Percentiles rank a stretch among this genome's conserved stretches.
phyloP scores from a whole-genome alignment of 2,113 vertebrate genomes.

The Pipra filicauda region DNA sequence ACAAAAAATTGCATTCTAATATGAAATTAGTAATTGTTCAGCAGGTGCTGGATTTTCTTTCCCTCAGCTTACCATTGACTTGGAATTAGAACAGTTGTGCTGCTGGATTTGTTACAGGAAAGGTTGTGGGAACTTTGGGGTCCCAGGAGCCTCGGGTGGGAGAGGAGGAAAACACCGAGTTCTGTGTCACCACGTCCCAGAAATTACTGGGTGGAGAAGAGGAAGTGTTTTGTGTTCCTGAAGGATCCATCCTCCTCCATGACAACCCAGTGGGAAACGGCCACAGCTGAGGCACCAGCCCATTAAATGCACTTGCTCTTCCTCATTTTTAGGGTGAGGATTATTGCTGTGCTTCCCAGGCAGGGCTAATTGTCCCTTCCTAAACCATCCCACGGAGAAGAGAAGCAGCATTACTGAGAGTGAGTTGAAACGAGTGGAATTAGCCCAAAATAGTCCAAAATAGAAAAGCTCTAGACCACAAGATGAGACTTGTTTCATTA shows the following conservation, averaged over 20 bases:
- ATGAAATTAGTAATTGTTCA: background rate
- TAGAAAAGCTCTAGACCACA: conserved; percentile 48
- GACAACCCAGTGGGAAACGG: background rate
- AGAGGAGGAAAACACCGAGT: background rate
- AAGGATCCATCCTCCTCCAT: background rate
- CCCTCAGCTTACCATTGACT: background rate
- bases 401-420: background rate
- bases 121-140: rapidly evolving
- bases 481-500: conserved; percentile 55
- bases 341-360: background rate
- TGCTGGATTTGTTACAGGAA: background rate
- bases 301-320: background rate
- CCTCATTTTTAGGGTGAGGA: background rate
- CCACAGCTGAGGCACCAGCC: background rate
- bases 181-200: background rate
- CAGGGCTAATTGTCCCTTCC: background rate
- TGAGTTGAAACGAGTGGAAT: conserved; percentile 19
- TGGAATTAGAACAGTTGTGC: background rate
- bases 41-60: background rate
- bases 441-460: conserved; percentile 35
- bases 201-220: background rate
- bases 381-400: background rate
- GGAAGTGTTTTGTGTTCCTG: background rate
- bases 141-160: background rate
- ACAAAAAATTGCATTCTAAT: background rate